Percentiles rank a stretch among this genome's conserved stretches.
These are phyloP conservation scores for Leptocoma aspasia DNA, from an alignment of 2,113 vertebrate species.

Conservation along the genomic window DNA sequence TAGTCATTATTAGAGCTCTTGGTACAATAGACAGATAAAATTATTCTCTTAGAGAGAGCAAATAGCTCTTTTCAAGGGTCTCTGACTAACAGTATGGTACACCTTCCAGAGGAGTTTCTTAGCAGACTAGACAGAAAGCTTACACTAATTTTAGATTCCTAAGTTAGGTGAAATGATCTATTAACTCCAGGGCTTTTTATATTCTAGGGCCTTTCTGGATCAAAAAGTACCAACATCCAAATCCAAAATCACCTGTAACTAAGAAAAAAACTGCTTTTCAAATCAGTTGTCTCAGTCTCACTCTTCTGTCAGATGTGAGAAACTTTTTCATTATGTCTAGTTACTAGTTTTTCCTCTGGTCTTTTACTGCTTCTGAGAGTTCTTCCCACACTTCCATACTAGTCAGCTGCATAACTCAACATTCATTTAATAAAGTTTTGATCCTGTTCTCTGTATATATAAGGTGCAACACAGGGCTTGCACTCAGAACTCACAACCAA, in stretches of 20 bases:
- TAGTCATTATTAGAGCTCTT: background rate
- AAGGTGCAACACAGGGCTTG: background rate
- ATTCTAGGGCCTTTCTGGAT: background rate
- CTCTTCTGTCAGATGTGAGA: background rate
- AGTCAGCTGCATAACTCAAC: background rate
- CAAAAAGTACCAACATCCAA: rapidly evolving
- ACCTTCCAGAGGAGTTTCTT: background rate
- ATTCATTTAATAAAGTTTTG: background rate
- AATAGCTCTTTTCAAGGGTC: rapidly evolving
- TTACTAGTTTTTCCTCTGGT: background rate
- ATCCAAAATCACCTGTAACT: rapidly evolving
- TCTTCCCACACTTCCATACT: background rate
- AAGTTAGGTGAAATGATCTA: background rate
- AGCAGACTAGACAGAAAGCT: background rate
- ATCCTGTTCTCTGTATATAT: background rate
- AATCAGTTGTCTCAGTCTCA: background rate
- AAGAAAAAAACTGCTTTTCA: background rate
- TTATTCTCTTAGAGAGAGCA: background rate
- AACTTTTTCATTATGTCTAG: background rate
- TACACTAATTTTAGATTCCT: background rate
- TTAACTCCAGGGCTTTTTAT: background rate
- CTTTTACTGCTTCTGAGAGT: background rate
- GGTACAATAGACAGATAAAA: background rate
- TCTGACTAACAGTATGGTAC: background rate
- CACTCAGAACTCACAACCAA: background rate